Evolutionary conservation across 2,113 vertebrate genomes (phyloP).

Genomic region (Podiceps cristatus): DNA sequence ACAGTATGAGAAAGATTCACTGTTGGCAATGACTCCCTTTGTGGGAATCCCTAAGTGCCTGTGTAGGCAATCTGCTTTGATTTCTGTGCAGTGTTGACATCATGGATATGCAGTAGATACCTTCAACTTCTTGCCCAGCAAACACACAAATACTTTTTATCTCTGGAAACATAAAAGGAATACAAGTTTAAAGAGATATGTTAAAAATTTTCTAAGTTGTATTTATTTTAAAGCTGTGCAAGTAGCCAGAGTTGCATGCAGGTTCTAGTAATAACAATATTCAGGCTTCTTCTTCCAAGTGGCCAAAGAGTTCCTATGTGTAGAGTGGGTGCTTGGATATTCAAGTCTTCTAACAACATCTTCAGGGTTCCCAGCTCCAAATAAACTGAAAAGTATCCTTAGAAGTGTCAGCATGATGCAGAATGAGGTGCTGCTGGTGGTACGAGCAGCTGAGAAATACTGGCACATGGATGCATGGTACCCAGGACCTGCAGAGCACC

Average conservation of each 20-base stretch:
- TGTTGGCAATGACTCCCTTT: not conserved
- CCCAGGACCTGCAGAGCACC: not conserved
- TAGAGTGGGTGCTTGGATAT: not conserved
- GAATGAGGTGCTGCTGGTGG: not conserved
- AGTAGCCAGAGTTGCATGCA: rapidly evolving
- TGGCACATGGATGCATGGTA: not conserved
- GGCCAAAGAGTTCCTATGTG: not conserved
- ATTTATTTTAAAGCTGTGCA: not conserved
- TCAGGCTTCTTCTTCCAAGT: not conserved
- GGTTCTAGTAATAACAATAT: not conserved
- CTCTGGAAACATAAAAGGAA: not conserved
- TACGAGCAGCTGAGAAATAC: not conserved
- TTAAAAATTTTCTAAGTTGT: not conserved
- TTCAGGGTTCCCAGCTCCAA: not conserved
- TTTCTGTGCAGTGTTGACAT: not conserved
- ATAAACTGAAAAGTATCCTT: not conserved
- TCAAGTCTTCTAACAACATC: not conserved
- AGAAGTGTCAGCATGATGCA: rapidly evolving
- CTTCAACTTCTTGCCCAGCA: not conserved
- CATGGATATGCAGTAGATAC: not conserved
- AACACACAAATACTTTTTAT: not conserved
- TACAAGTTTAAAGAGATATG: not conserved
- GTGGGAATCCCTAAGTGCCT: not conserved
- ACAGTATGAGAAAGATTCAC: not conserved
- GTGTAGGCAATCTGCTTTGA: not conserved